Evolutionary conservation across 2,888 invertebrate species (phyloP), one percentile per base, ranked within the genome.

Genomic region (Glyphotaelius pellucidus): DNA sequence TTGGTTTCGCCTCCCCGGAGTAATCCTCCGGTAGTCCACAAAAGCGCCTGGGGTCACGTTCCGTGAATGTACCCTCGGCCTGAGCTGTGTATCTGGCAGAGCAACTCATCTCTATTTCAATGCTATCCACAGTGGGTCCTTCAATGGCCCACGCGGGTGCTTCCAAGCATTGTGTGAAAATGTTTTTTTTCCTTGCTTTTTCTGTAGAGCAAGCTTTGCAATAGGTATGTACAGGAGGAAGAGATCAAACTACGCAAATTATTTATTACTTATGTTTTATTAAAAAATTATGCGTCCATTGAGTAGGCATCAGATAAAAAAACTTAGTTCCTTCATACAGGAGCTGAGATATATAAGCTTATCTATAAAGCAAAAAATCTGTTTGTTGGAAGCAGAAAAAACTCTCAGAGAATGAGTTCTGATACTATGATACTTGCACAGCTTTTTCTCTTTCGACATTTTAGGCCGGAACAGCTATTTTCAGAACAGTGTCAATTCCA

Each of bases 1-100:
- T 35, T 30, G 90, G 31, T 80, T 89, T 90, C 12, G 38, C 81
- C 67, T 84, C 67, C 15, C 52, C 67, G 80, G 19, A 83, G n/a
- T 38, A 90, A 83, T 52, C 52, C 47, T 83, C 31, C 90, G 81
- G 47, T 90, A 81, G 90, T 47, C 83, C 83, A 35, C 90, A 47
- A 47, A 83, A 90, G 30, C 90, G 80, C 38, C 90, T 31, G 19
- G 32, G 90, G 90, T 90, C 90, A 90, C 83, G 90, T 90, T 90
- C 67, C 31, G 67, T 31, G 35, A 83, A 89, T 90, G 31, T 67
- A 32, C 88, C 88, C 15, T 84, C 35, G 84, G 84, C 67, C 88
- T 79, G 30, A 47, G 42, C 52, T 83, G 30, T 32, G 31, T 90
- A 52, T 88, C 35, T 89, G 89, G 35, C 52, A 15, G 31, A 83